These are phyloP conservation scores for Pterocles gutturalis DNA, from an alignment of 2,113 vertebrate genomes.

Conservation along the genomic window DNA sequence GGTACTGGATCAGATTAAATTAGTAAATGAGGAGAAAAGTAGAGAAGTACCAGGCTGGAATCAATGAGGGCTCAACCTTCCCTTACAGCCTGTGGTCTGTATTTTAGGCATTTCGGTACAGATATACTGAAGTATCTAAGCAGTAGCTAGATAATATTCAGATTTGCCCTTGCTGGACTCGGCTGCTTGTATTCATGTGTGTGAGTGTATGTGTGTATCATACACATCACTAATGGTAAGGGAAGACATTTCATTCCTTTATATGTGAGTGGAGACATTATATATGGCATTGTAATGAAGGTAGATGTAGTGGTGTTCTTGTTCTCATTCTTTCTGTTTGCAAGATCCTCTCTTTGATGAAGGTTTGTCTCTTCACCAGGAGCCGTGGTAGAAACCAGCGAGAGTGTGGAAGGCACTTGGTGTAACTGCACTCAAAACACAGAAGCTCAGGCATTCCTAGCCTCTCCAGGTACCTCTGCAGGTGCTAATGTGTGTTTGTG, in stretches of 20 bases:
- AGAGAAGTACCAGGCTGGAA: background rate
- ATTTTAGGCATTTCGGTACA: background rate
- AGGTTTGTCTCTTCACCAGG: background rate
- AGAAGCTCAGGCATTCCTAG: background rate
- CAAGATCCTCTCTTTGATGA: background rate
- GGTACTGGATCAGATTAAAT: background rate
- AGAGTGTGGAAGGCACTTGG: background rate
- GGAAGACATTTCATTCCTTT: background rate
- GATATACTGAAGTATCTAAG: background rate
- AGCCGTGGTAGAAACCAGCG: fast-evolving
- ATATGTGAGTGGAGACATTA: background rate
- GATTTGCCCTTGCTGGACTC: background rate
- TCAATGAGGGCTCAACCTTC: background rate
- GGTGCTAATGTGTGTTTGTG: fast-evolving
- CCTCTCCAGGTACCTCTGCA: background rate
- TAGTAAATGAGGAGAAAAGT: background rate
- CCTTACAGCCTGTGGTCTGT: background rate
- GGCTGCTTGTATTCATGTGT: background rate
- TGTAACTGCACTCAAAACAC: background rate
- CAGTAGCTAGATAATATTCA: background rate
- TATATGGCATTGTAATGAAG: background rate
- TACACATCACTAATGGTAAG: background rate
- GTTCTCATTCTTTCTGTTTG: background rate
- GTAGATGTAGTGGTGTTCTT: background rate
- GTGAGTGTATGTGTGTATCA: background rate